Base-by-base conservation (phyloP, 92 coral and sea anemone genomes). In the Phenganax stokvisi region DNA sequence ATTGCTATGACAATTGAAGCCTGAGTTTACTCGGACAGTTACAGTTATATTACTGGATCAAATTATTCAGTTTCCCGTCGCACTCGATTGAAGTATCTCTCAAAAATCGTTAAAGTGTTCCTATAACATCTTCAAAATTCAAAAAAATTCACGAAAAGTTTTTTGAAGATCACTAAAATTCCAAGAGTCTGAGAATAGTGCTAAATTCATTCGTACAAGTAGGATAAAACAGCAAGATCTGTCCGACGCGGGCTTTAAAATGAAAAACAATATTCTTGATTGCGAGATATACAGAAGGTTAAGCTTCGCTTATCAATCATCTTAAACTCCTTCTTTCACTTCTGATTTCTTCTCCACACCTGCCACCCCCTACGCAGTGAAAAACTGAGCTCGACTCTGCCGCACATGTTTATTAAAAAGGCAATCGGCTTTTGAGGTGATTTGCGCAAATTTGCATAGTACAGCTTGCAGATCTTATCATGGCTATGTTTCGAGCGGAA, bases 341-440 rank as follows among this genome's bases (percentile, higher is more conserved):
- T 59, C 53, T 58, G 31, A 51, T 62, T 79, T 65, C 51, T 20
- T 12, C 31, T 3, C 20, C 53, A 68, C 83, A 79, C 65, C 83
- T 79, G 83, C 83, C 62, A 61, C 83, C 73, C 83, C 83, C 47
- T 37, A 63, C 65, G 62, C 31, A 12, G 74, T 31, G 80, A 8
- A 30, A 63, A 68, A 16, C 28, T 59, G 25, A 47, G 59, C 56
- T 10, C n/a, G 57, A 51, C 83, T 52, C 16, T 57, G 11, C 11
- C 65, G 54, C 69, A 61, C 83, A 58, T 76, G 54, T 79, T 79
- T 59, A 62, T 79, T 65, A 63, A 79, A 13, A 37, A 16, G 54
- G 72, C 73, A 64, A 63, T 64, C 57, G 59, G 61, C 15, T 31
- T 52, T 13, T 56, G 51, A 79, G 53, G 51, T 8, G 56, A 68